phyloP scores from a whole-genome alignment of 37 sponge, comb jelly and placozoan genomes.

The Ianthella basta region DNA sequence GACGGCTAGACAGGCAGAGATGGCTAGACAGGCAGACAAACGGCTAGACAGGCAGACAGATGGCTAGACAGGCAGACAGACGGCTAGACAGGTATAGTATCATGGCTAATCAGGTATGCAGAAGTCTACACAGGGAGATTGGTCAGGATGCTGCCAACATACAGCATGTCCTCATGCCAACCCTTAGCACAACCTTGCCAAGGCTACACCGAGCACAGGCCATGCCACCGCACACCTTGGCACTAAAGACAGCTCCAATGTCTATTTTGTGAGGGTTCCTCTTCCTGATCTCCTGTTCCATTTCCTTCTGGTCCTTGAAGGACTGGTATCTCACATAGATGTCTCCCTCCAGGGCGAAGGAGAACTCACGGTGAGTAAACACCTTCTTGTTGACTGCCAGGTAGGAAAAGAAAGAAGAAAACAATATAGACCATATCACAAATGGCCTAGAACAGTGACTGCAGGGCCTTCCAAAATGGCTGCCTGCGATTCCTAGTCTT shows the following conservation, averaged over 20 bases:
- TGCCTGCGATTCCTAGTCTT: no score
- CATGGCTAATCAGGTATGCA: no score
- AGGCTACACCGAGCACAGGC: no score
- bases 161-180: no score
- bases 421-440: not conserved
- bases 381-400: conserved; percentile 48
- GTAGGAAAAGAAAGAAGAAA: not conserved
- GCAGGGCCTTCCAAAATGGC: no score
- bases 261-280: conserved; percentile 93
- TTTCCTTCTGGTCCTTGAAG: conserved; percentile 72
- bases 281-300: conserved; percentile 77
- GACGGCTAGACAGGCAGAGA: no score
- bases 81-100: no score
- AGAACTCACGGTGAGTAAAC: conserved; percentile 94
- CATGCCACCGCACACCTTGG: conserved; percentile 42
- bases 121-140: no score
- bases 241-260: conserved; percentile 92
- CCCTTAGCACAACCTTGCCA: no score
- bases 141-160: no score
- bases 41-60: no score
- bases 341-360: conserved; percentile 93
- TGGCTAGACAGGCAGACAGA: no score
- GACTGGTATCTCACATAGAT: conserved; percentile 97
- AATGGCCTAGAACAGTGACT: not conserved
- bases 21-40: not conserved